Evolutionary conservation across 30 jellyfish, hydroid and myxozoan genomes (phyloP).

Genomic region (Cassiopea andromeda): DNA sequence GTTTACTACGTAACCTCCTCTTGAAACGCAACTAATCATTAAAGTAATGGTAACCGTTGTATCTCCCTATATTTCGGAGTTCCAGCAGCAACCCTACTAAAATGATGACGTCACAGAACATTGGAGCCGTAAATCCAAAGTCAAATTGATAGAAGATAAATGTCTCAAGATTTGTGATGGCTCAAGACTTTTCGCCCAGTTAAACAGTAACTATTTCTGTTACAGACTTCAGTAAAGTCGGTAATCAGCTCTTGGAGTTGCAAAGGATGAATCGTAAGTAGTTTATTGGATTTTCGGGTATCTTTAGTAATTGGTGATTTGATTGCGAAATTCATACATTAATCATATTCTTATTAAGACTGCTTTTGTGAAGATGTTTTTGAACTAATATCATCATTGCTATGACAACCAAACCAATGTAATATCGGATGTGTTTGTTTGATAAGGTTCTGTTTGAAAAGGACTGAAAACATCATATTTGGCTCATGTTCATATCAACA

Average conservation of each 20-base stretch:
- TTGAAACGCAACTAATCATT: no score
- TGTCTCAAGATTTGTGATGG: not conserved
- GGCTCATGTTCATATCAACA: slow-evolving; percentile 27
- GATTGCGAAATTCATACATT: not conserved
- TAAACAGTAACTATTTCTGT: not conserved
- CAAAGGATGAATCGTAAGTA: not conserved
- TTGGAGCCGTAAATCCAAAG: not conserved
- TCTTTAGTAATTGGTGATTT: not conserved
- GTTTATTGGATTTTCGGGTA: not conserved
- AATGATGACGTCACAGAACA: not conserved
- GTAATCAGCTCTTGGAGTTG: not conserved
- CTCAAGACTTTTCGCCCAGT: not conserved
- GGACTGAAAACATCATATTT: slow-evolving; percentile 7
- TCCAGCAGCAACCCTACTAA: not conserved
- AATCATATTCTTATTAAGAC: not conserved
- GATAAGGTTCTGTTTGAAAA: not conserved
- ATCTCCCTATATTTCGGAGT: not conserved
- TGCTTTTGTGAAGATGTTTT: not conserved
- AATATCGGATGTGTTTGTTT: not conserved
- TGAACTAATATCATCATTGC: not conserved
- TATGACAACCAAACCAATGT: not conserved
- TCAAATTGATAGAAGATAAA: not conserved
- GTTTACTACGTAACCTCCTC: no score
- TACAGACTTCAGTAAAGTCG: not conserved
- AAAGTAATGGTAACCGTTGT: no score